Conservation (phyloP, 2,113 vertebrate genomes). For the Phalacrocorax aristotelis region DNA sequence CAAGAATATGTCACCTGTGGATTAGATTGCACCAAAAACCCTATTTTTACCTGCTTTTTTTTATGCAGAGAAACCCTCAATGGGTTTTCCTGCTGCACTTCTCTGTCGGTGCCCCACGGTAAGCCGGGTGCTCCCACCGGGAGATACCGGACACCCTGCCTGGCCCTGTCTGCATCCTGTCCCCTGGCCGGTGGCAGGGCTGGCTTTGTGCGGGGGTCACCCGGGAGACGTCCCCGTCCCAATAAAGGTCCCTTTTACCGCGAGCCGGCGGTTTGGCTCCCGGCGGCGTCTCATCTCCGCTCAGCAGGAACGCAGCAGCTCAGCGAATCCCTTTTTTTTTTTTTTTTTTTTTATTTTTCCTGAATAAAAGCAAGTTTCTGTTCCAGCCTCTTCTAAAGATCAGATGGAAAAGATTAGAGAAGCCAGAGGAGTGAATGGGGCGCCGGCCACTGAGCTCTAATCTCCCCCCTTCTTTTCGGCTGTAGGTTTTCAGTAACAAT, state of each 20-base stretch:
- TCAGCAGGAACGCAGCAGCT: background rate
- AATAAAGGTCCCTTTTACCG: slow-evolving; percentile 20
- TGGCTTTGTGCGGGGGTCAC: slow-evolving; percentile 35
- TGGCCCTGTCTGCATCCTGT: background rate
- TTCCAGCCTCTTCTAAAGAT: background rate
- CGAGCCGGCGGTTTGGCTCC: background rate
- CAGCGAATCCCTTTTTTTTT: background rate
- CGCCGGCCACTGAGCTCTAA: background rate
- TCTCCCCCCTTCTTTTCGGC: background rate
- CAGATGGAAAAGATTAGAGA: background rate
- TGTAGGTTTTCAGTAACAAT: background rate
- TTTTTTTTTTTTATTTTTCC: background rate
- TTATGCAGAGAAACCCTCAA: fast-evolving
- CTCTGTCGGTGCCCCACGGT: fast-evolving
- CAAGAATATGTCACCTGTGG: fast-evolving
- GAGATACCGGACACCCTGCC: background rate
- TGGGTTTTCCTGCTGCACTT: background rate
- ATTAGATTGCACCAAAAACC: fast-evolving
- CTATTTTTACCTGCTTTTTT: fast-evolving
- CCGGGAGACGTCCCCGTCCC: background rate
- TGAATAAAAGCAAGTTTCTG: background rate
- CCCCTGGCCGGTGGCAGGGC: background rate
- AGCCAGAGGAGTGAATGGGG: background rate
- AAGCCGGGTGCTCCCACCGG: background rate
- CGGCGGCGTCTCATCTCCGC: background rate